These are phyloP conservation scores for Oxyscelio sp. DNA, from an alignment of 2,888 invertebrate species.

Conservation along the genomic window DNA sequence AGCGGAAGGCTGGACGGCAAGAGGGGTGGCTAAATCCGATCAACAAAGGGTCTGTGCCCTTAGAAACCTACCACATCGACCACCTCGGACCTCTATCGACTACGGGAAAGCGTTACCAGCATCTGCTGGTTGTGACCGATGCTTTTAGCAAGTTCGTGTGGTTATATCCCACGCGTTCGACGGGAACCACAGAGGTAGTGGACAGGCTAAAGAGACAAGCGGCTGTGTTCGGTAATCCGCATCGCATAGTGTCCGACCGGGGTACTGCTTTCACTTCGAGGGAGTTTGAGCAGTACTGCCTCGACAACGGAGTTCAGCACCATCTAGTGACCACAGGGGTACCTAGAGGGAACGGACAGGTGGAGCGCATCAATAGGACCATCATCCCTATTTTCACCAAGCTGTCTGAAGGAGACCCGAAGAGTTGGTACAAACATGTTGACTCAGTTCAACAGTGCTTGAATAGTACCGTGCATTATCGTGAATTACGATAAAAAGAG, in stretches of 20 bases:
- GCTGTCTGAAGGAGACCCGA: constrained; percentile 10
- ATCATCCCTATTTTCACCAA: constrained; percentile 32
- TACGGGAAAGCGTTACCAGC: constrained; percentile 69
- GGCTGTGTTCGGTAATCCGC: constrained; percentile 76
- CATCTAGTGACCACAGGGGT: constrained; percentile 13
- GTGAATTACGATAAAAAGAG: too few species aligned
- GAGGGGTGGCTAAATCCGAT: constrained; percentile 14
- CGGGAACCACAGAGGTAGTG: constrained; percentile 77
- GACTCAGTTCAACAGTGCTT: constrained; percentile 7
- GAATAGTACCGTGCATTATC: not conserved
- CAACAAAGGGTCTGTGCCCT: constrained; percentile 21
- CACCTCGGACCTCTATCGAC: constrained; percentile 5
- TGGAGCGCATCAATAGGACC: constrained; percentile 53
- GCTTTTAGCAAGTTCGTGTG: constrained; percentile 45
- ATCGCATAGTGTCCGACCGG: constrained; percentile 49
- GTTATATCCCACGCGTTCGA: constrained; percentile 60
- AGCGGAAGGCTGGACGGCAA: constrained; percentile 30
- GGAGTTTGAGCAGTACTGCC: constrained; percentile 44
- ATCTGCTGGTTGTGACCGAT: constrained; percentile 39
- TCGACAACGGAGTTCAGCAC: constrained; percentile 35
- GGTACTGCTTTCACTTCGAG: constrained; percentile 71
- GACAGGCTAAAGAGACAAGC: constrained; percentile 70
- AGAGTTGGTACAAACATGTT: constrained; percentile 36
- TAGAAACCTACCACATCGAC: constrained; percentile 29
- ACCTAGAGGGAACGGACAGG: constrained; percentile 6